A percentile compares a stretch with the other conserved stretches of the same genome.
phyloP scores from a whole-genome alignment of 2,888 invertebrate genomes.

The Latheticus oryzae region DNA sequence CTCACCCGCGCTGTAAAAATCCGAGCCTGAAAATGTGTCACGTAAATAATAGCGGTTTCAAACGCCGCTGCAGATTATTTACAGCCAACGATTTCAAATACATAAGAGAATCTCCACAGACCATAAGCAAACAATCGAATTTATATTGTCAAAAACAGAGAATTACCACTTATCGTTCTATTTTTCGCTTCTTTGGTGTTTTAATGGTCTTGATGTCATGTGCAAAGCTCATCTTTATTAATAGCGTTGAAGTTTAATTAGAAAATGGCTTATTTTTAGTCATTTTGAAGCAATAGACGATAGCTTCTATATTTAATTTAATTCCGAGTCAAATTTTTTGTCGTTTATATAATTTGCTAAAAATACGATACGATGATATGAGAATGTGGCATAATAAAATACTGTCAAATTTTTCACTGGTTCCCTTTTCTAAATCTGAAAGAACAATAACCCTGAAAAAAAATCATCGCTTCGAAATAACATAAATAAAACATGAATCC shows the following conservation, averaged over 20 bases:
- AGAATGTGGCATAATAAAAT: too few species aligned
- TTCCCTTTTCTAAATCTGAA: too few species aligned
- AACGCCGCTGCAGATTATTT: slow-evolving; percentile 44
- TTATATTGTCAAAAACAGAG: slow-evolving; percentile 41
- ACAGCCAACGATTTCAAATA: slow-evolving; percentile 44
- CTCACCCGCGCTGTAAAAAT: slow-evolving; percentile 38
- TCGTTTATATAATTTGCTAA: too few species aligned
- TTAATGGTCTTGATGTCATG: slow-evolving; percentile 29
- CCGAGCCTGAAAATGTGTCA: slow-evolving; percentile 42
- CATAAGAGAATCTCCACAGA: slow-evolving; percentile 40
- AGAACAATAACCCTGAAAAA: too few species aligned
- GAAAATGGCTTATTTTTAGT: too few species aligned
- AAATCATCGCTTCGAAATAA: slow-evolving; percentile 9
- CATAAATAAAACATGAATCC: slow-evolving; percentile 19
- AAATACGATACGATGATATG: too few species aligned
- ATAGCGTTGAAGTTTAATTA: slow-evolving; percentile 17
- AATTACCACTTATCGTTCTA: slow-evolving; percentile 35
- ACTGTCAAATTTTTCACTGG: too few species aligned
- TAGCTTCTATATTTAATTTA: too few species aligned
- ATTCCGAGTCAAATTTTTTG: too few species aligned
- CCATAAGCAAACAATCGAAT: slow-evolving; percentile 42
- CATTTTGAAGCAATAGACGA: too few species aligned
- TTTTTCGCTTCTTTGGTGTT: slow-evolving; percentile 23
- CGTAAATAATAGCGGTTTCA: slow-evolving; percentile 45
- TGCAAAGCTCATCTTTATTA: slow-evolving; percentile 33